Base-by-base conservation (phyloP, 2,797 vertebrate species). In the Enoplosus armatus region DNA sequence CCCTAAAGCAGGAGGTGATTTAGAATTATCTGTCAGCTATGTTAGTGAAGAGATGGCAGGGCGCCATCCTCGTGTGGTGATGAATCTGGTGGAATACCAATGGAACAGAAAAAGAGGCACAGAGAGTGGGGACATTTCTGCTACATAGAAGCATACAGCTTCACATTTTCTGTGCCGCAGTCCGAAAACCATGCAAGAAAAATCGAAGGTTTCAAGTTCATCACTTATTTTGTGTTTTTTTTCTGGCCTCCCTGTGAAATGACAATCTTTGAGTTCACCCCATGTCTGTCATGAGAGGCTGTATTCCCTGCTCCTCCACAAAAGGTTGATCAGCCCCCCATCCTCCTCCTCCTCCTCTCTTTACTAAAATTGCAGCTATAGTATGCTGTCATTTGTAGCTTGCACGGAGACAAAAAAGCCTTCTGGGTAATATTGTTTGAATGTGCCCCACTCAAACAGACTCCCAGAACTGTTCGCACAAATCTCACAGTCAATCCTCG, bases 1-100 rank as follows among this genome's bases (percentile, higher is more conserved):
- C 77, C 79, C 79, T 72, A 82, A 89, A 90, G 90, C 83, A 89
- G 85, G 83, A 89, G 83, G 84, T 88, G 85, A 91, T 94, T 92
- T 90, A 90, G 78, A 83, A 79, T 91, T 74, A 82, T 92, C 84
- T 91, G 83, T 90, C 83, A 84, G 88, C 75, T 61, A 75, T 66
- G 84, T 87, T 79, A 54, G 71, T 81, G 72, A 80, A 43, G 79
- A 82, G 69, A 87, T 89, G 85, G 90, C 87, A 86, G 69, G 73
- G 69, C 6, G 82, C 84, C 89, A 85, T 85, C 61, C 50, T 85
- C 37, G 26, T 41, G 77, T 73, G 77, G 69, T 76, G 86, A 88
- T 81, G 79, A 84, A 89, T 87, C 82, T 84, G 82, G 75, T 77
- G 80, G 73, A 84, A 87, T 80, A 90, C 77, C 80, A 90, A 77